Percentiles rank a stretch among this genome's conserved stretches.
These are phyloP conservation scores for Caenorhabditis sulstoni DNA, from an alignment of 2,888 invertebrate species.

Conservation along the genomic window DNA sequence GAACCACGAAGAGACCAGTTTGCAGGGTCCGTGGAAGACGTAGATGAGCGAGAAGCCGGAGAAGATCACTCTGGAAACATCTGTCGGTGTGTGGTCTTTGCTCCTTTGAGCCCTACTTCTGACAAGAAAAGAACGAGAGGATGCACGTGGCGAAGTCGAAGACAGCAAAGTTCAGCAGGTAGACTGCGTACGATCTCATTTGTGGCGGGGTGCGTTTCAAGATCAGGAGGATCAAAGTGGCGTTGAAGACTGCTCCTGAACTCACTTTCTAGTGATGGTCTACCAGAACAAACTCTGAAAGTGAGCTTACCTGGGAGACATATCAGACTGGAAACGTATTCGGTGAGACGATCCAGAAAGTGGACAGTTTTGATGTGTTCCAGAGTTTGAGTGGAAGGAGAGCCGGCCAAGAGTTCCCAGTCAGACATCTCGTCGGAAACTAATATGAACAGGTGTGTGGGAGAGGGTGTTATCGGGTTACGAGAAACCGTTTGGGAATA, in stretches of 20 bases:
- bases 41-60: constrained; percentile 58
- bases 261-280: too few species aligned
- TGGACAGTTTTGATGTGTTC: not conserved
- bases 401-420: not conserved
- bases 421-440: not conserved
- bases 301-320: constrained; percentile 29
- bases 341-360: constrained; percentile 17
- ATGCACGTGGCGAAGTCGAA: constrained; percentile 59
- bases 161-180: constrained; percentile 57
- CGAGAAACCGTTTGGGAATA: too few species aligned
- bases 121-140: constrained; percentile 50
- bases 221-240: constrained; percentile 39
- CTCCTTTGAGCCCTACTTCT: constrained; percentile 42
- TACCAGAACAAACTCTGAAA: too few species aligned
- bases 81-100: not conserved
- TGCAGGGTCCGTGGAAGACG: constrained; percentile 58
- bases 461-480: too few species aligned
- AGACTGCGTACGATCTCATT: constrained; percentile 51
- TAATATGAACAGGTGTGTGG: too few species aligned
- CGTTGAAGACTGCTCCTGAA: constrained; percentile 38
- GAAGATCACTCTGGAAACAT: constrained; percentile 44
- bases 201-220: constrained; percentile 42
- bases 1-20: constrained; percentile 39
- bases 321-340: constrained; percentile 28
- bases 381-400: too few species aligned